These are phyloP conservation scores for Hypercompe scribonia DNA, from an alignment of 2,888 invertebrate genomes.

Conservation along the genomic window DNA sequence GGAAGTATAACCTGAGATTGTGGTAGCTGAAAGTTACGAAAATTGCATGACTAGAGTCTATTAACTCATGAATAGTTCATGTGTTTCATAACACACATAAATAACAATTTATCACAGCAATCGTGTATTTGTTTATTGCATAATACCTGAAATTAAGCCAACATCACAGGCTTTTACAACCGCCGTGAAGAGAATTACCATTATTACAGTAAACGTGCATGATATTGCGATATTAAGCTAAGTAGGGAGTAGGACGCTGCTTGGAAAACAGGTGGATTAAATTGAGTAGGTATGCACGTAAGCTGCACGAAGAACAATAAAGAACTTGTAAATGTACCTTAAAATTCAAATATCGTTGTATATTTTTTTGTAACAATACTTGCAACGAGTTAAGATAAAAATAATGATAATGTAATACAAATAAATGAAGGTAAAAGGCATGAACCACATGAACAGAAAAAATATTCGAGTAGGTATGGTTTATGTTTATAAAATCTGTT, in stretches of 20 bases:
- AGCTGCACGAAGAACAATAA: neutral
- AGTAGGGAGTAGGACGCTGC: constrained; percentile 11
- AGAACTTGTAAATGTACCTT: neutral
- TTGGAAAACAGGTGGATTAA: constrained; percentile 13
- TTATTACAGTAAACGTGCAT: constrained; percentile 9
- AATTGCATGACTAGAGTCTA: neutral
- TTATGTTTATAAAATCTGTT: neutral
- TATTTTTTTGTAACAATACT: neutral
- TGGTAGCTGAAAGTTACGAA: neutral
- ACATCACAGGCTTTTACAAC: constrained; percentile 3
- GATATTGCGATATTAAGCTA: constrained; percentile 17
- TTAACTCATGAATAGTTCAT: neutral
- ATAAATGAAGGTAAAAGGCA: too few relatives aligned
- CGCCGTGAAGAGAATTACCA: constrained; percentile 14
- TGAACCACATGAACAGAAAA: neutral
- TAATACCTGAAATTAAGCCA: constrained; percentile 22
- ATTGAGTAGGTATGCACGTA: constrained; percentile 3
- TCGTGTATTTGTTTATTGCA: neutral
- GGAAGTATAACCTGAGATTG: neutral
- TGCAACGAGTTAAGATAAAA: neutral
- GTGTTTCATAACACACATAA: neutral
- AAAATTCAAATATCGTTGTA: neutral
- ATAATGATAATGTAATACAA: too few relatives aligned
- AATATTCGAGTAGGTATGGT: neutral
- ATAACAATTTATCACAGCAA: constrained; percentile 4